These are phyloP conservation scores for Okamejei kenojei DNA, from an alignment of 2,797 vertebrate species.

Conservation along the genomic window DNA sequence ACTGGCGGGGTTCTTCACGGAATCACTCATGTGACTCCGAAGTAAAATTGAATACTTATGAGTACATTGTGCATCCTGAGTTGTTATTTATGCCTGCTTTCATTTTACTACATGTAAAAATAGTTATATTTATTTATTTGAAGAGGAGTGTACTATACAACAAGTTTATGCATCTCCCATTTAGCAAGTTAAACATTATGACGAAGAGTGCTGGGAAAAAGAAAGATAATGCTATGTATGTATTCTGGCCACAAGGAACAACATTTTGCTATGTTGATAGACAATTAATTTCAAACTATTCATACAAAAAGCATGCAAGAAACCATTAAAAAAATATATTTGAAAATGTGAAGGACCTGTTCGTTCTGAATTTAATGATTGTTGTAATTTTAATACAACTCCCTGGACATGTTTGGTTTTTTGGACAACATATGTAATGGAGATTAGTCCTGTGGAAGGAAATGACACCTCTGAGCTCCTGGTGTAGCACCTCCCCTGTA, in stretches of 20 bases:
- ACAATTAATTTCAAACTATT: background rate
- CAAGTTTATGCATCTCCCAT: background rate
- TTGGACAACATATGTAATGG: background rate
- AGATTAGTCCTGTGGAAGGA: background rate
- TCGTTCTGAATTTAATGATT: background rate
- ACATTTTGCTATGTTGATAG: background rate
- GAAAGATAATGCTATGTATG: background rate
- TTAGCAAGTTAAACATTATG: background rate
- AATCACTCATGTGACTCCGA: no score
- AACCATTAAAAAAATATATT: background rate
- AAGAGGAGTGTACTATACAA: background rate
- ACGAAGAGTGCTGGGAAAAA: background rate
- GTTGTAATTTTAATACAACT: background rate
- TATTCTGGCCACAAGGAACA: background rate
- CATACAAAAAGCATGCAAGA: background rate
- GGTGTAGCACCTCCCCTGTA: background rate
- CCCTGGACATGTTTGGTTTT: background rate
- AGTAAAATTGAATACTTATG: background rate
- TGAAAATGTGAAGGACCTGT: background rate
- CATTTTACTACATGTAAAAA: slow-evolving; percentile 2
- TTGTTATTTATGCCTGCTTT: slow-evolving; percentile 15
- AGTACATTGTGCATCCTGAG: background rate
- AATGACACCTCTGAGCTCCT: background rate
- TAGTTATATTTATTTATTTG: slow-evolving; percentile 9
- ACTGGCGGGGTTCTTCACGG: no score